Conservation (phyloP, 2,888 invertebrate species). For the Lasioglossum figueresi region DNA sequence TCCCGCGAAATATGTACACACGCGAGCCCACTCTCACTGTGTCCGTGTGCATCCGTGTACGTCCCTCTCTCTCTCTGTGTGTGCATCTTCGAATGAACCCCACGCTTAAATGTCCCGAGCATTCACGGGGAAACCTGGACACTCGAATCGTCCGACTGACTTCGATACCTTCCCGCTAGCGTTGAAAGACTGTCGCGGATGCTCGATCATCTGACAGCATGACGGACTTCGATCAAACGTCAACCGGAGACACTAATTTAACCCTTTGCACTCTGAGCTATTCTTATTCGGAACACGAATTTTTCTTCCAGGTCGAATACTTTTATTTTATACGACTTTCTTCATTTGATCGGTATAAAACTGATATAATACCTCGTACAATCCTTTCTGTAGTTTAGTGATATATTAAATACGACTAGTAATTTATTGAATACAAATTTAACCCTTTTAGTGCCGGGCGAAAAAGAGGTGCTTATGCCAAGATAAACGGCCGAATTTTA, state of each 20-base stretch:
- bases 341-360: no score
- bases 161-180: background rate
- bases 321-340: no score
- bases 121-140: constrained; percentile 42
- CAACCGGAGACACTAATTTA: background rate
- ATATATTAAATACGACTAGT: no score
- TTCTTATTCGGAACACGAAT: no score
- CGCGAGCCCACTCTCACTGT: background rate
- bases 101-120: constrained; percentile 49
- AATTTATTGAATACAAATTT: no score
- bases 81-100: constrained; percentile 56
- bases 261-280: background rate
- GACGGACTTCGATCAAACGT: background rate
- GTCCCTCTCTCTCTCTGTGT: background rate
- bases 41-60: background rate
- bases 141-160: constrained; percentile 13
- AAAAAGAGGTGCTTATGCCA: no score
- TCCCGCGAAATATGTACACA: constrained; percentile 67
- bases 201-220: background rate
- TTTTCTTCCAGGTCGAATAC: no score
- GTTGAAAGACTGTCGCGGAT: background rate
- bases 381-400: no score
- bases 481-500: no score
- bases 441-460: no score
- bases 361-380: no score